Base-by-base conservation (phyloP, 1,140 invertebrate species). In the Eupeodes corollae region DNA sequence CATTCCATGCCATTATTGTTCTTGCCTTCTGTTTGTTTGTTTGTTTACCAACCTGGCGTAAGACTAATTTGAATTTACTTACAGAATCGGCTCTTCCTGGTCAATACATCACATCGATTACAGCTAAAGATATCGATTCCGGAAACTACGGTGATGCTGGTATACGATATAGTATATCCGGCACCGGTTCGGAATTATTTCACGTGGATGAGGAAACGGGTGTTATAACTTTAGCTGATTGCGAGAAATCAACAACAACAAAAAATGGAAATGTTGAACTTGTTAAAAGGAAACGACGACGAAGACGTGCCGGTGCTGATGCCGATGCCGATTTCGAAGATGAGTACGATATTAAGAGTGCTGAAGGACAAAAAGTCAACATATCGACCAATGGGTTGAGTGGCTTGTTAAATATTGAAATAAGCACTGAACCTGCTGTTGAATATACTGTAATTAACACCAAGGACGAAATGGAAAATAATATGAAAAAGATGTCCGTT, bases 171-270 rank as follows among this genome's bases (percentile, higher is more conserved):
- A 76, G 83, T 50, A 66, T 96, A 18, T 79, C 82, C n/a, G 91
- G 91, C 9, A 82, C 82, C 54, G 88, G 88, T 0, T 78, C 83
- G 3, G 84, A 91, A 56, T 76, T 84, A 60, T 96, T 96, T 71
- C 58, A 70, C 1, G 85, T 95, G 16, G 81, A 93, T 62, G 78
- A 79, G 46, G 77, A 78, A 47, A 86, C 83, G 15, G 91, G 91
- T 33, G 76, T 79, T 3, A 88, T 96, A 44, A 83, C 80, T 0
- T 86, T 95, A 1, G 85, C 82, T 6, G 66, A 77, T 9, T 97
- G 92, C 67, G 50, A 15, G 37, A 12, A 47, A 55, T 39, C 32
- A 58, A 5, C 18, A 11, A 77, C 13, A 64, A 59, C 21, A n/a
- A 31, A 40, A 42, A 42, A 42, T 48, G n/a, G n/a, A 5, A 40